Conservation (phyloP, 64 coral and sea anemone genomes). For the Stichodactyla helianthus region DNA sequence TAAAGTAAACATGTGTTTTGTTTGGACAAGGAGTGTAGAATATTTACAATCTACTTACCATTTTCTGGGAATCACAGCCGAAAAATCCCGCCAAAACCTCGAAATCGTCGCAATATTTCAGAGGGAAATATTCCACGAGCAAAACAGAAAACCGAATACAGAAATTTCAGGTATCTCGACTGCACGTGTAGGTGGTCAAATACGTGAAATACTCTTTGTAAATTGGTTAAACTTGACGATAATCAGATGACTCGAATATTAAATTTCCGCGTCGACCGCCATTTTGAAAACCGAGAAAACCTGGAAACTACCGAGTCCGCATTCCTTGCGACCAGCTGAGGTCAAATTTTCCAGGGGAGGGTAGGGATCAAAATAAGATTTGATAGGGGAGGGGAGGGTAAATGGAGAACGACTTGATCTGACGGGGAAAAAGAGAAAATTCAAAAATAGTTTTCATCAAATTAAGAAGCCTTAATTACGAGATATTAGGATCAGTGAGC, state of each 20-base stretch:
- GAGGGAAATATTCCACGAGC: not conserved
- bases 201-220: not conserved
- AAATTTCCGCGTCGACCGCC: slow-evolving; percentile 1
- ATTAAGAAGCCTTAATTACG: not conserved
- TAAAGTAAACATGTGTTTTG: slow-evolving; percentile 16
- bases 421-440: not conserved
- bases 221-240: slow-evolving; percentile 17
- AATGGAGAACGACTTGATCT: not conserved
- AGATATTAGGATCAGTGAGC: not conserved
- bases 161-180: not conserved
- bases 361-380: not conserved
- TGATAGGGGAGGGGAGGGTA: not conserved
- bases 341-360: not conserved
- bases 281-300: slow-evolving; percentile 14
- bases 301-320: not conserved
- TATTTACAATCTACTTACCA: slow-evolving; percentile 1
- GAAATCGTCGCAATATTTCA: not conserved
- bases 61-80: not conserved
- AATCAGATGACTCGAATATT: slow-evolving; percentile 22
- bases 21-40: not conserved
- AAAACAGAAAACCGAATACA: not conserved
- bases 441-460: not conserved
- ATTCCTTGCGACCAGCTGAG: not conserved
- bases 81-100: not conserved
- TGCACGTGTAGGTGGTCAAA: not conserved